Evolutionary conservation across 1,140 invertebrate species (phyloP).

Genomic region (Formica exsecta): DNA sequence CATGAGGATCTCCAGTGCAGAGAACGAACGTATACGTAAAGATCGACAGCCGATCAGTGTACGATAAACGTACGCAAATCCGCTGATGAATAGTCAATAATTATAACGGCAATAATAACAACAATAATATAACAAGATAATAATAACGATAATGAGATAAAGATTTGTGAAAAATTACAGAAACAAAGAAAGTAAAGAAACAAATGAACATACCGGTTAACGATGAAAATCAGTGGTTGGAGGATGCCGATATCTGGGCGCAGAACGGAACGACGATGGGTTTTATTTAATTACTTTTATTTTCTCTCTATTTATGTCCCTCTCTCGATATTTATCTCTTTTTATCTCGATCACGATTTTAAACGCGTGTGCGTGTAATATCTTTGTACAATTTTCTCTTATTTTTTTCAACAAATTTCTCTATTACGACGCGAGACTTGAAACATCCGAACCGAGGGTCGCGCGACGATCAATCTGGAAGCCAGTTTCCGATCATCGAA

Average conservation of each 20-base stretch:
- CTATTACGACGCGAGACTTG: neutral
- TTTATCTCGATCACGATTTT: neutral
- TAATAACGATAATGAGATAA: conserved; percentile 74
- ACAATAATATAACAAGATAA: conserved; percentile 76
- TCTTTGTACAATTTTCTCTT: conserved; percentile 9
- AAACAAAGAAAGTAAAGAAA: conserved; percentile 85
- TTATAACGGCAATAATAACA: conserved; percentile 73
- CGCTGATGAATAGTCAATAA: conserved; percentile 69
- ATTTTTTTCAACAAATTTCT: neutral
- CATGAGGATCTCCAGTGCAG: conserved; percentile 26
- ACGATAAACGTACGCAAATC: conserved; percentile 64
- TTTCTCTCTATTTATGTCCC: conserved; percentile 14
- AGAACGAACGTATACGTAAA: conserved; percentile 62
- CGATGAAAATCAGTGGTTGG: conserved; percentile 86
- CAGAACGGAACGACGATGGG: conserved; percentile 82
- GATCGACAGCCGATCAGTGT: conserved; percentile 57
- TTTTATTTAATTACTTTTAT: conserved; percentile 55
- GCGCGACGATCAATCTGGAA: conserved; percentile 42
- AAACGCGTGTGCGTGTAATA: conserved; percentile 23
- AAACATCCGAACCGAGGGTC: conserved; percentile 14
- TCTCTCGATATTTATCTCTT: neutral
- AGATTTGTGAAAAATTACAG: conserved; percentile 71
- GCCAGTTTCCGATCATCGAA: conserved; percentile 26
- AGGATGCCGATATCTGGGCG: conserved; percentile 84
- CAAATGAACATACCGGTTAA: conserved; percentile 86